phyloP scores from a whole-genome alignment of 1,140 invertebrate genomes.

The Sarcophaga bullata region DNA sequence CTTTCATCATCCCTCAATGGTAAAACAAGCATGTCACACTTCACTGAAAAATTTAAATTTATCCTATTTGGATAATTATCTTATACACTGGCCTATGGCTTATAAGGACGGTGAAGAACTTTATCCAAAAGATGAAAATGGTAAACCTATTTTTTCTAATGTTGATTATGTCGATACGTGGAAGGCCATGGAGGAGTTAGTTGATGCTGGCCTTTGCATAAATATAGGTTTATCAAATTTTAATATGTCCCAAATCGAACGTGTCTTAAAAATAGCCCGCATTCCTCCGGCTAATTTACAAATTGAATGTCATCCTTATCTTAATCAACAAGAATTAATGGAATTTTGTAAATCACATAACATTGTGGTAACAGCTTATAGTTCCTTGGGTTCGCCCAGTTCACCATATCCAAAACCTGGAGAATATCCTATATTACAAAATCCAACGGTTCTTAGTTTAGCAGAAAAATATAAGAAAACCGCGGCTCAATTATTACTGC shows the following conservation, averaged over 20 bases:
- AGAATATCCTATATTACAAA: constrained; percentile 51
- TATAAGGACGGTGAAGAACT: constrained; percentile 64
- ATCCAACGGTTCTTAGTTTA: constrained; percentile 68
- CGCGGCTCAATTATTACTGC: constrained; percentile 76
- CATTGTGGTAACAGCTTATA: constrained; percentile 82
- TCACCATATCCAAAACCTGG: constrained; percentile 60
- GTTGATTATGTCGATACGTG: constrained; percentile 90
- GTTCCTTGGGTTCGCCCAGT: constrained; percentile 78
- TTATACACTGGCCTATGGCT: constrained; percentile 82
- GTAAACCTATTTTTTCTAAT: constrained; percentile 68
- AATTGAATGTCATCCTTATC: constrained; percentile 87
- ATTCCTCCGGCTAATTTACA: constrained; percentile 82
- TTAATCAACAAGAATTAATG: constrained; percentile 81
- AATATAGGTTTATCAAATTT: constrained; percentile 95
- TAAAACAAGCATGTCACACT: constrained; percentile 60
- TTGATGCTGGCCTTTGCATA: constrained; percentile 75
- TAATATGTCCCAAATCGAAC: constrained; percentile 81
- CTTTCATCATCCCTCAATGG: constrained; percentile 57
- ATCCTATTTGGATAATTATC: constrained; percentile 80
- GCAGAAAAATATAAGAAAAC: constrained; percentile 76
- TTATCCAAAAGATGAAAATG: constrained; percentile 69
- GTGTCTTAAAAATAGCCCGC: constrained; percentile 73
- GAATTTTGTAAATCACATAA: constrained; percentile 75
- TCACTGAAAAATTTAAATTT: constrained; percentile 74
- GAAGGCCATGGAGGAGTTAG: constrained; percentile 85